Base-by-base conservation (phyloP, 2,888 invertebrate species). In the Nomada fabriciana region DNA sequence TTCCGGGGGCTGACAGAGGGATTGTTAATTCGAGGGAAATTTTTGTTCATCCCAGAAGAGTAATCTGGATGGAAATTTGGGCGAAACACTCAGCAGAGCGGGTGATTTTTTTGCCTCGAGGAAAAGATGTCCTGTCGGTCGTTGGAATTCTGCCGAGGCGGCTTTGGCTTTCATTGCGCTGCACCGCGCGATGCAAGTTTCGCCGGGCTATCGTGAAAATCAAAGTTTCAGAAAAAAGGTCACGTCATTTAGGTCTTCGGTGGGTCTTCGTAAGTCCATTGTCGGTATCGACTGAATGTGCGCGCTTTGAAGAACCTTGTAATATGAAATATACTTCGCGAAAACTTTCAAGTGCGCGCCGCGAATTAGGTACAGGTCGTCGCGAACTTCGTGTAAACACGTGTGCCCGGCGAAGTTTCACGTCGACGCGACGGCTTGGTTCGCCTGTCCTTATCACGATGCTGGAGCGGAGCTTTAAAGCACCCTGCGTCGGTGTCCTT, bases 261-360 rank as follows among this genome's bases (percentile, higher is more conserved):
- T 47, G 59, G 72, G 64, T 73, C 47, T 73, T 78, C 81, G 53
- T 79, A 59, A 65, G 60, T 47, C 64, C 13, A 42, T 60, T 42
- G 13, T 13, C 20, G 15, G 13, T 68, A 50, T 77, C 42, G 64
- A n/a, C 20, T 36, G 52, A 23, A 52, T 50, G 23, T 18, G 36
- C 36, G 13, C 20, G 52, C 47, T 42, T 61, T 29, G 23, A 25
- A 64, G 63, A 53, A 50, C 43, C 59, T 50, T 42, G n/a, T 52
- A 10, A 50, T 5, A 53, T 25, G 20, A 50, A 63, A 42, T 61
- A 50, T 68, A 71, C 64, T 20, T 53, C 15, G 20, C n/a, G 77
- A 72, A 72, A 71, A 67, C 77, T 63, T 61, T 67, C 77, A 72
- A 80, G 50, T 72, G 55, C 36, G 9, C 36, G 7, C 36, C 36